Conservation (phyloP, 2,797 vertebrate species). For the Crossoptilon crossoptilon region DNA sequence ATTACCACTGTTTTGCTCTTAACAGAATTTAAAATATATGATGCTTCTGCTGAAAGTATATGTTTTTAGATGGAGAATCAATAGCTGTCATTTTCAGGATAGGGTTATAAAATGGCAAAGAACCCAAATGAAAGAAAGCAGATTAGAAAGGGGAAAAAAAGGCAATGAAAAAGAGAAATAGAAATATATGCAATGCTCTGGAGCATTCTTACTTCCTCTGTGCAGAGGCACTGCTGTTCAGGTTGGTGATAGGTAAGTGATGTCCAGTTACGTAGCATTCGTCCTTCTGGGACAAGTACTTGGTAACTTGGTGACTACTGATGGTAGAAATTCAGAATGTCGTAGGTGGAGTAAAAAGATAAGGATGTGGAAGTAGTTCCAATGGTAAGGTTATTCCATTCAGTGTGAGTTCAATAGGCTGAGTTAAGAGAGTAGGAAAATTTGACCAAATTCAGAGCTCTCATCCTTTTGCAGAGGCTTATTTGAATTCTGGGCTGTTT, state of each 20-base stretch:
- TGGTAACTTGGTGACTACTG: background rate
- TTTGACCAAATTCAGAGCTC: background rate
- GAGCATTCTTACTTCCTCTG: background rate
- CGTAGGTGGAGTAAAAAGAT: background rate
- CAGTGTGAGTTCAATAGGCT: background rate
- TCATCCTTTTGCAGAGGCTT: background rate
- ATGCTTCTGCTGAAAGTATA: background rate
- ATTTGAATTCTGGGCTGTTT: background rate
- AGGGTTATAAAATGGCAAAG: background rate
- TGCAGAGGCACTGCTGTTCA: background rate
- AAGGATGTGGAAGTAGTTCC: background rate
- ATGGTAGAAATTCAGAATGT: background rate
- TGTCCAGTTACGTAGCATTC: background rate
- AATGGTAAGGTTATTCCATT: background rate
- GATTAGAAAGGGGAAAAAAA: background rate
- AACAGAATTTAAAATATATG: background rate
- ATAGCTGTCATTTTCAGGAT: background rate
- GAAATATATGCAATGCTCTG: background rate
- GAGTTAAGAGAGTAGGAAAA: background rate
- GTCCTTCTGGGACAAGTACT: background rate
- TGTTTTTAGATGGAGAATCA: background rate
- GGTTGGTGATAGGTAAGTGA: background rate
- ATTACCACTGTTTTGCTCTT: background rate
- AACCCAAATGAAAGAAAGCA: background rate
- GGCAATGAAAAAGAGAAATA: background rate